Evolutionary conservation across 2,113 vertebrate species (phyloP).

Genomic region (Columba janthina): DNA sequence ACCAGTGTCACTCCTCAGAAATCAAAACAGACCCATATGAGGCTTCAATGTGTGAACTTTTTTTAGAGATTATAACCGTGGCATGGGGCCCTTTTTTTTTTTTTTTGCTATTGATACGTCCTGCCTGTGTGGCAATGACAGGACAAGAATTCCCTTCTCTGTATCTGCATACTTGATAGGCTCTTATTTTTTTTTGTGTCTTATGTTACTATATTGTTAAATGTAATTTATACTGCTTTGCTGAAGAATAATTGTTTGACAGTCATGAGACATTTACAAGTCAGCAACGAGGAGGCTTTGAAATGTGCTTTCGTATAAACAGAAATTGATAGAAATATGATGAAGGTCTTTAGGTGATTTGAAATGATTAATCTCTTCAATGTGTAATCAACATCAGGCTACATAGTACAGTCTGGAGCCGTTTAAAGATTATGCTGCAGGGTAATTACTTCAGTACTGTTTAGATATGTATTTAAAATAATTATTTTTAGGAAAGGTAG

Average conservation of each 20-base stretch:
- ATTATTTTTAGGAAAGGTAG: constrained; percentile 53
- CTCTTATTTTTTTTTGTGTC: not conserved
- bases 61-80: constrained; percentile 4
- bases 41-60: constrained; percentile 63
- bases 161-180: constrained; percentile 7
- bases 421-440: constrained; percentile 8
- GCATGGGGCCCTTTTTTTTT: not conserved
- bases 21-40: constrained; percentile 66
- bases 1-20: constrained; percentile 44
- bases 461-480: not conserved
- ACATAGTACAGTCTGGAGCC: not conserved
- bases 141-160: constrained; percentile 1
- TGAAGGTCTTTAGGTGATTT: constrained; percentile 6
- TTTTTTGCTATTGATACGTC: not conserved
- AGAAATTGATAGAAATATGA: constrained; percentile 18
- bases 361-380: not conserved
- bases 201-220: not conserved
- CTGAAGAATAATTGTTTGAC: constrained; percentile 34
- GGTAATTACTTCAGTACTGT: constrained; percentile 23
- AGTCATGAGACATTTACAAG: constrained; percentile 4
- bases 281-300: constrained; percentile 3
- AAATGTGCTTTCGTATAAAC: not conserved
- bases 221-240: constrained; percentile 6
- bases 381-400: not conserved
- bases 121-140: not conserved